phyloP scores from a whole-genome alignment of 2,113 vertebrate species.

The Heterocephalus glaber region DNA sequence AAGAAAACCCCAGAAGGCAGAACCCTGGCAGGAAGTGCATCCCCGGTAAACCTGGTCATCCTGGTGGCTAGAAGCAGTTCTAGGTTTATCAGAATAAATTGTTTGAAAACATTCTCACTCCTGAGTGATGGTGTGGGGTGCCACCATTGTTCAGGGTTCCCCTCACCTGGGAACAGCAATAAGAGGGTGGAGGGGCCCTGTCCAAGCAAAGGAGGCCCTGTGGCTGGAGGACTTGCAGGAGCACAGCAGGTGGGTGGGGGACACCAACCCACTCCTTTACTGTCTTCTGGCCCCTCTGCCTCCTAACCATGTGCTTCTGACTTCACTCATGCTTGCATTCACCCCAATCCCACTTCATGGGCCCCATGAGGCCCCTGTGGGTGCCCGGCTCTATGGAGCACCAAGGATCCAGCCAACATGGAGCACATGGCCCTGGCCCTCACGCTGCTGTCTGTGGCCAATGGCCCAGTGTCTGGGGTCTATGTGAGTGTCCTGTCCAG shows the following conservation, averaged over 20 bases:
- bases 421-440: neutral
- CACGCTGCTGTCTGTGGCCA: neutral
- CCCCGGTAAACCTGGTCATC: neutral
- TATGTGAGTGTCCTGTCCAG: neutral
- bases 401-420: neutral
- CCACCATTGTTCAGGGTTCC: neutral
- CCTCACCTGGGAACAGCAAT: neutral
- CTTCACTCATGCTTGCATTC: neutral
- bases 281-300: no score
- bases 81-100: neutral
- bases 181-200: neutral
- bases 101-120: neutral
- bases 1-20: neutral
- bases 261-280: neutral
- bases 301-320: neutral
- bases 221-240: neutral
- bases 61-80: neutral
- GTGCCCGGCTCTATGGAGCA: neutral
- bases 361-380: neutral
- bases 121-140: neutral
- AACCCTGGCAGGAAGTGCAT: neutral
- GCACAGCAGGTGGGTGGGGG: neutral
- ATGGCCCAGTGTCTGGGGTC: neutral
- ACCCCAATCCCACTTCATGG: neutral
- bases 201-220: rapidly evolving